Base-by-base conservation (phyloP, 2,888 invertebrate genomes). In the Callosobruchus maculatus region DNA sequence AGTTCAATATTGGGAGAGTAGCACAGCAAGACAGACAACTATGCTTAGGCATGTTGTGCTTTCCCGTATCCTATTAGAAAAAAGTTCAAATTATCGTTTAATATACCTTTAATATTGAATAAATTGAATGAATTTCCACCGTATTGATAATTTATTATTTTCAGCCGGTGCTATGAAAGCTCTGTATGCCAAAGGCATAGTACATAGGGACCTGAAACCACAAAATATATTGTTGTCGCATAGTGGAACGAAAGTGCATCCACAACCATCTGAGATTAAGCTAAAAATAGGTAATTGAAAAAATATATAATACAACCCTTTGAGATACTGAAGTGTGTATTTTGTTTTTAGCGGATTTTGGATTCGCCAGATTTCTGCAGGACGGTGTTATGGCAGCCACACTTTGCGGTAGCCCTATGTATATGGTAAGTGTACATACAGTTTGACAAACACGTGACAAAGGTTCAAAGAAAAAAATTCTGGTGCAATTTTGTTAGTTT, bases 381-480 rank as follows among this genome's bases (percentile, higher is more conserved):
- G 99, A 99, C 86, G 99, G 99, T 78, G 98, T 97, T 73, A 99
- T 99, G 99, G 99, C 99, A 73, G 99, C 98, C 77, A 99, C 99
- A 49, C 90, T 99, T 68, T 99, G 99, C 88, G 99, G 99, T 70
- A 99, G 99, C 71, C 99, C 99, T 20, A 99, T 99, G 99, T 99
- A 99, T 86, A 99, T 99, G 99, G 97, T 97, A 88, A 90, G 84
- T 68, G n/a, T 30, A 20, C 20, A n/a, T n/a, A n/a, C 3, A 7
- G 26, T 31, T 21, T 70, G 26, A 70, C 0, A 70, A 70, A 70
- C 9, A 67, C 9, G n/a, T 4, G 2, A 67, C n/a, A 20, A 9
- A 67, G 2, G 68, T 20, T 4, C 4, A 20, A n/a, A n/a, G n/a
- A n/a, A n/a, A n/a, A n/a, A n/a, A n/a, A n/a, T n/a, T n/a, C n/a